Evolutionary conservation across 2,888 invertebrate genomes (phyloP).

Genomic region (Athrips mouffetella): DNA sequence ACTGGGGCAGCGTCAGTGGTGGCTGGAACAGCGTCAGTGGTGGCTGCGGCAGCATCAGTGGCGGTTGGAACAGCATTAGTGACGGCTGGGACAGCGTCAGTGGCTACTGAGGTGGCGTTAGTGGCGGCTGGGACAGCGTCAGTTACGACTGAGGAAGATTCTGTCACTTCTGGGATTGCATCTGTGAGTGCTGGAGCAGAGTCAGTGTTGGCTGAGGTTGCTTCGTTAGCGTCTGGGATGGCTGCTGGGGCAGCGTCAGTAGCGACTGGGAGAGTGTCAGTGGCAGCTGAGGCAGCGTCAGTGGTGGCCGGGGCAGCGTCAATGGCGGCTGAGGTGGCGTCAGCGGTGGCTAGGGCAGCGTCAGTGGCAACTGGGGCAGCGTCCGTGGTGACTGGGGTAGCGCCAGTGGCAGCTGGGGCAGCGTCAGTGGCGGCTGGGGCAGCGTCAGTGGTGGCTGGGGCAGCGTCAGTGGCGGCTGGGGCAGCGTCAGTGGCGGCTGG

Average conservation of each 20-base stretch:
- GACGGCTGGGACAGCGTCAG: conserved; percentile 1
- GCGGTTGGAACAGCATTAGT: background rate
- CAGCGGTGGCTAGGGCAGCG: conserved; percentile 12
- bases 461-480: conserved; percentile 2
- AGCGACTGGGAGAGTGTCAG: background rate
- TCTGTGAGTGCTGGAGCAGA: background rate
- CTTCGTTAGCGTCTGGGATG: no score
- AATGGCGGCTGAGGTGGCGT: background rate
- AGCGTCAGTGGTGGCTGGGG: background rate
- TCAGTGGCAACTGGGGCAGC: conserved; percentile 5
- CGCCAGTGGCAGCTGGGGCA: no score
- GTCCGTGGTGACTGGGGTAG: background rate
- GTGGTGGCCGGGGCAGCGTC: conserved; percentile 5
- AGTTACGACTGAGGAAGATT: background rate
- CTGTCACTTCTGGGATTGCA: background rate
- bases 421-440: background rate
- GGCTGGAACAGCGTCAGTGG: conserved; percentile 2
- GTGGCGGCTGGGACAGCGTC: background rate
- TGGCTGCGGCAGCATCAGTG: background rate
- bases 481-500: conserved; percentile 3
- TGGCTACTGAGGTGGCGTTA: background rate
- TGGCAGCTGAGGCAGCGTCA: background rate
- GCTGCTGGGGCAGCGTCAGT: conserved; percentile 2
- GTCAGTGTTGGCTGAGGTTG: conserved; percentile 2
- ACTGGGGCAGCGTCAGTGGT: conserved; percentile 8